Conservation (phyloP, 2,797 vertebrate genomes). For the Phaenicophaeus curvirostris region DNA sequence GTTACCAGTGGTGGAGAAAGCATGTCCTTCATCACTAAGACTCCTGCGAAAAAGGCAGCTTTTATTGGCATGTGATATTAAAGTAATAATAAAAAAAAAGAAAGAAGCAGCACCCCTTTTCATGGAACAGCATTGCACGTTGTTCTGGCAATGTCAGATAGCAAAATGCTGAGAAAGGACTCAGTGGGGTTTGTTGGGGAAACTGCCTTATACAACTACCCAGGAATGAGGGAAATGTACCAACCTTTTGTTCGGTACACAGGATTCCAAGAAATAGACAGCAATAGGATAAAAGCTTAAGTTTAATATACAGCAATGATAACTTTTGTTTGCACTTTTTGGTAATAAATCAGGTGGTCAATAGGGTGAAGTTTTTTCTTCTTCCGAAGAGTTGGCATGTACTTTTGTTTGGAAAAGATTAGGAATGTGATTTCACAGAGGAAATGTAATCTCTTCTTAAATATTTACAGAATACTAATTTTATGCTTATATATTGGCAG, state of each 20-base stretch:
- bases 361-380: neutral
- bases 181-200: neutral
- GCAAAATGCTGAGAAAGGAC: neutral
- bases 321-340: neutral
- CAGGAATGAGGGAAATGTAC: neutral
- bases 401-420: conserved; percentile 22
- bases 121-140: neutral
- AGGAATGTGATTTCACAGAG: conserved; percentile 25
- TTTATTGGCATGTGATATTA: neutral
- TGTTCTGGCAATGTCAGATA: neutral
- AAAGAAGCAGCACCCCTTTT: neutral
- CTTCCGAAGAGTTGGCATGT: neutral
- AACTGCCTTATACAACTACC: neutral
- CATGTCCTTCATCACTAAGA: neutral
- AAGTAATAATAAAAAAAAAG: too few relatives aligned
- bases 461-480: conserved; percentile 60
- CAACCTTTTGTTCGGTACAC: neutral
- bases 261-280: neutral
- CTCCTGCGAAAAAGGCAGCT: neutral
- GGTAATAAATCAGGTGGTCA: neutral
- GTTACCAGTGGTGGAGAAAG: neutral
- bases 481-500: conserved; percentile 13
- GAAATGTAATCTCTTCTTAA: conserved; percentile 35
- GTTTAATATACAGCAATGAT: neutral
- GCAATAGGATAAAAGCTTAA: neutral